Evolutionary conservation across 2,888 invertebrate species (phyloP).

Genomic region (Aricia artaxerxes): DNA sequence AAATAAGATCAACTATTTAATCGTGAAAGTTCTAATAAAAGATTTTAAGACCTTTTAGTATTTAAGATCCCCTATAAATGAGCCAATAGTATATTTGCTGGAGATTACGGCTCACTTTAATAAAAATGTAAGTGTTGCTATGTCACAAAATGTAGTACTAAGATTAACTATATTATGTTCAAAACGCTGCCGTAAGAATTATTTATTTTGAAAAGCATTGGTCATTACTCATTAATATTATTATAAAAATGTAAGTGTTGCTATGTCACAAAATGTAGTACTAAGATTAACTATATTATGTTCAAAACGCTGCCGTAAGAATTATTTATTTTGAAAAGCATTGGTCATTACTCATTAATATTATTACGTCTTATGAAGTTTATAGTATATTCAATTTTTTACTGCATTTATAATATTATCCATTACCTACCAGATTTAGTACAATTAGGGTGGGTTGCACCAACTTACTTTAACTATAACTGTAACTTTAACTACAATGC

Average conservation of each 20-base stretch:
- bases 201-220: not conserved
- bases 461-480: too few species aligned
- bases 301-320: not conserved
- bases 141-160: not conserved
- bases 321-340: not conserved
- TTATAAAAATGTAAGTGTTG: not conserved
- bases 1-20: too few species aligned
- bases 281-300: not conserved
- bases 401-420: not conserved
- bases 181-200: not conserved
- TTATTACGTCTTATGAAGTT: too few species aligned
- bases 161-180: not conserved
- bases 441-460: not conserved
- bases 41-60: not conserved
- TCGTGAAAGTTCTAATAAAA: not conserved
- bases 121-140: not conserved
- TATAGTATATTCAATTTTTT: not conserved
- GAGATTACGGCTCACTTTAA: too few species aligned
- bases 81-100: not conserved
- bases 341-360: too few species aligned
- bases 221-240: too few species aligned
- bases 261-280: not conserved
- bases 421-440: not conserved
- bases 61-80: not conserved
- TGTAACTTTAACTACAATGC: too few species aligned